These are phyloP conservation scores for Dendroctonus ponderosae DNA, from an alignment of 1,140 invertebrate genomes.

Conservation along the genomic window DNA sequence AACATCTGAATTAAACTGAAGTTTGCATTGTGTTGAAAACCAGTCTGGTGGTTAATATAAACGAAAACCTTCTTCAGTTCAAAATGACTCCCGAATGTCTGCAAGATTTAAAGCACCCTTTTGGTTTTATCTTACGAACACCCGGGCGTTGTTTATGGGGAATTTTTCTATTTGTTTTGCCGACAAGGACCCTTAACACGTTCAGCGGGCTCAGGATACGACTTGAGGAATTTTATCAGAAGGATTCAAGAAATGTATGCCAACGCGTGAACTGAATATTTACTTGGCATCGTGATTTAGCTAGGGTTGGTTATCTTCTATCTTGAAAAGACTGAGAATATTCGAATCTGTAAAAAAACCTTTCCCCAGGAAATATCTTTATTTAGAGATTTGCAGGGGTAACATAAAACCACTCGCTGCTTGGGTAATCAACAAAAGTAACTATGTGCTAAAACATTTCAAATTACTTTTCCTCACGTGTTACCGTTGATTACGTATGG, in stretches of 20 bases:
- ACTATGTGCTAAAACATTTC: no score
- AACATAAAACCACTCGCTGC: no score
- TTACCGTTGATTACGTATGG: no score
- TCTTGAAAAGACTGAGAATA: neutral
- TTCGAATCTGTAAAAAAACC: no score
- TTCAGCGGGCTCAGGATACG: conserved; percentile 15
- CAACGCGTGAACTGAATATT: conserved; percentile 22
- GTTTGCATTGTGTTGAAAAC: no score
- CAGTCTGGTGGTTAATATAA: neutral
- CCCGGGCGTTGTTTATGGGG: conserved; percentile 15
- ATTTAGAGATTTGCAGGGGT: no score
- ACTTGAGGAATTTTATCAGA: conserved; percentile 27
- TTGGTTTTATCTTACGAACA: conserved; percentile 20
- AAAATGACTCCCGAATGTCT: neutral
- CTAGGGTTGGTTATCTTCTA: conserved; percentile 18
- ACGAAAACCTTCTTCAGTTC: no score
- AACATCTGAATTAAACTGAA: no score
- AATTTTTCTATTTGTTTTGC: conserved; percentile 21
- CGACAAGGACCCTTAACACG: conserved; percentile 20
- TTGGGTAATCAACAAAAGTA: no score
- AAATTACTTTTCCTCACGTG: no score
- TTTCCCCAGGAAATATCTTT: no score
- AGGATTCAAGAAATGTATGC: conserved; percentile 28
- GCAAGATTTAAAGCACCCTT: conserved; percentile 9
- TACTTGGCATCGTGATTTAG: conserved; percentile 17